Evolutionary conservation across 2,797 vertebrate genomes (phyloP).

Genomic region (Malurus splendens): DNA sequence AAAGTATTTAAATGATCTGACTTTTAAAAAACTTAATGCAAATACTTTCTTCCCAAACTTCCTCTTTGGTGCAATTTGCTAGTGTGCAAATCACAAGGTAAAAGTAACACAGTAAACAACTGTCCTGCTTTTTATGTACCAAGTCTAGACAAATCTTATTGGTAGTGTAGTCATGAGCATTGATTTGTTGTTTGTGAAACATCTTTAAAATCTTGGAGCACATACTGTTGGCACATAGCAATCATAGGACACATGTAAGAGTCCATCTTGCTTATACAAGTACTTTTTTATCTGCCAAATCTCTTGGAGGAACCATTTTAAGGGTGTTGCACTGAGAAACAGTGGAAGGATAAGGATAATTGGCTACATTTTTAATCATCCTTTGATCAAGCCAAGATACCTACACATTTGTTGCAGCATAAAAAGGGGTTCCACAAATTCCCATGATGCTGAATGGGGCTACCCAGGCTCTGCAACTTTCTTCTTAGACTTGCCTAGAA

Average conservation of each 20-base stretch:
- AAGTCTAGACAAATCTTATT: neutral
- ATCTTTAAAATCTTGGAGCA: neutral
- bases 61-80: neutral
- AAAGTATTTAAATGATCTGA: neutral
- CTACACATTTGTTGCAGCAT: neutral
- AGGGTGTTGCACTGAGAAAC: neutral
- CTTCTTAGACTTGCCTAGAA: neutral
- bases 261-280: neutral
- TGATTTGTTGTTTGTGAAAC: neutral
- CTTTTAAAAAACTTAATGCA: neutral
- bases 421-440: neutral
- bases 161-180: neutral
- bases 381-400: neutral
- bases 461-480: neutral
- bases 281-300: neutral
- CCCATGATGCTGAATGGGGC: neutral
- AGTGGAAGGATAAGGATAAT: neutral
- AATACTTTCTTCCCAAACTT: neutral
- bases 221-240: accelerated
- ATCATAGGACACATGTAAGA: neutral
- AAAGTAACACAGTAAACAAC: neutral
- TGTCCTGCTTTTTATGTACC: neutral
- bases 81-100: neutral
- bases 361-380: neutral
- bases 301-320: neutral